Evolutionary conservation across 2,797 vertebrate species (phyloP), one percentile per base, ranked within the genome.

Genomic region (Nannoperca obscura): DNA sequence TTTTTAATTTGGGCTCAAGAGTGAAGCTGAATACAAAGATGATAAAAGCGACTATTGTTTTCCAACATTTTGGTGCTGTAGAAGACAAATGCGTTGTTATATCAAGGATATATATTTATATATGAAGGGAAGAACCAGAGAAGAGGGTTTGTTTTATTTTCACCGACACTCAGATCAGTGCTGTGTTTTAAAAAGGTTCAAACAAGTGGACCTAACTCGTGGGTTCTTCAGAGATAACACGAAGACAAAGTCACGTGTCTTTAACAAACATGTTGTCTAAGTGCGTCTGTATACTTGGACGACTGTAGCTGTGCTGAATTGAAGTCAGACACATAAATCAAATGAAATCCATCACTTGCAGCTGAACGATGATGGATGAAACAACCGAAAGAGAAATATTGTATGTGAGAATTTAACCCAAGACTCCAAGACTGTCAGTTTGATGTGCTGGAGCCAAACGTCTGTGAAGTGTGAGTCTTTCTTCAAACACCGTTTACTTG

Each of bases 381-480:
- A 19, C 12, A 19, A 19, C 38, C 15, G 2, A 15, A 57, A 40
- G 17, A 22, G 24, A 67, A 52, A 67, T 42, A 34, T 15, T 27
- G 44, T 14, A 3, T 12, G 12, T 49, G 3, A 38, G 46, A 19
- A 38, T 24, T 11, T 0, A 34, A 1, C 53, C 14, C 1, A n/a
- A 44, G 13, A 13, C 55, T 32, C 30, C 40, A 40, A 34, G 20
- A 46, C 49, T 5, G 24, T 36, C 50, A n/a, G 40, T n/a, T 32
- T 22, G 22, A n/a, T 32, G 9, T 7, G 12, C 44, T 32, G 27
- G 46, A 69, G 53, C 24, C 65, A 59, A 34, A 64, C 4, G 0
- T 55, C 71, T 46, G 60, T 17, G 54, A 49, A 65, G 47, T 50
- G 13, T 42, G 65, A 74, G 22, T 49, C 40, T n/a, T n/a, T 17